Evolutionary conservation across 2,797 vertebrate genomes (phyloP).

Genomic region (Acanthurus lineatus): DNA sequence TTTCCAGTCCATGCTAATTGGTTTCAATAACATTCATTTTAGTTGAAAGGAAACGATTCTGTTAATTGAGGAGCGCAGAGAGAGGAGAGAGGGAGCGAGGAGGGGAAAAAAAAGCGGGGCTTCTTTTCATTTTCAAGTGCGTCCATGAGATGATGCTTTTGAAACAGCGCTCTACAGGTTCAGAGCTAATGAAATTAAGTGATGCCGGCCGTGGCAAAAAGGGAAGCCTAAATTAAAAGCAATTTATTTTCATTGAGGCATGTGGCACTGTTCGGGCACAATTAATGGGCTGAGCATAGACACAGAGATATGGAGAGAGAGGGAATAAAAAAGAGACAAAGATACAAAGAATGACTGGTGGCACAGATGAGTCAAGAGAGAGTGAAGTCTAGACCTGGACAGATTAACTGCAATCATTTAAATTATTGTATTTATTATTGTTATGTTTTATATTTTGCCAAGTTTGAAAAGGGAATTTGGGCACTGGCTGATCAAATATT

Average conservation of each 20-base stretch:
- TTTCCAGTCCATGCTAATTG: conserved; percentile 99
- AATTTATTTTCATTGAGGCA: conserved; percentile 99
- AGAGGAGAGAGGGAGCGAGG: conserved; percentile 63
- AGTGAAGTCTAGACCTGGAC: conserved; percentile 70
- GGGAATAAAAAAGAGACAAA: conserved; percentile 61
- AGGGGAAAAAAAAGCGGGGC: conserved; percentile 51
- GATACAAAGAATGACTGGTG: conserved; percentile 74
- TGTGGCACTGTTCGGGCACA: conserved; percentile 93
- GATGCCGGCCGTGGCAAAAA: conserved; percentile 90
- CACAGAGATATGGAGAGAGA: conserved; percentile 63
- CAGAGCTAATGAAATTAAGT: conserved; percentile 99
- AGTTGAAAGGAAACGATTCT: conserved; percentile 99
- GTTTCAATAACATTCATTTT: conserved; percentile 99
- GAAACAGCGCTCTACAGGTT: conserved; percentile 97
- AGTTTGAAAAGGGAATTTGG: conserved; percentile 42
- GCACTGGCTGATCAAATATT: conserved; percentile 54
- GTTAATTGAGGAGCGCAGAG: conserved; percentile 98
- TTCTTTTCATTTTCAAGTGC: conserved; percentile 98
- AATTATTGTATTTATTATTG: conserved; percentile 39
- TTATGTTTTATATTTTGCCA: conserved; percentile 30
- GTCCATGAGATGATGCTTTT: conserved; percentile 93
- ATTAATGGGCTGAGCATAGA: conserved; percentile 89
- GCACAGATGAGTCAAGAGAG: conserved; percentile 69
- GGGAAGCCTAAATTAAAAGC: conserved; percentile 96
- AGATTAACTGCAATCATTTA: conserved; percentile 66